Conservation (phyloP, 2,797 vertebrate species). For the Orientallactaga sibirica region DNA sequence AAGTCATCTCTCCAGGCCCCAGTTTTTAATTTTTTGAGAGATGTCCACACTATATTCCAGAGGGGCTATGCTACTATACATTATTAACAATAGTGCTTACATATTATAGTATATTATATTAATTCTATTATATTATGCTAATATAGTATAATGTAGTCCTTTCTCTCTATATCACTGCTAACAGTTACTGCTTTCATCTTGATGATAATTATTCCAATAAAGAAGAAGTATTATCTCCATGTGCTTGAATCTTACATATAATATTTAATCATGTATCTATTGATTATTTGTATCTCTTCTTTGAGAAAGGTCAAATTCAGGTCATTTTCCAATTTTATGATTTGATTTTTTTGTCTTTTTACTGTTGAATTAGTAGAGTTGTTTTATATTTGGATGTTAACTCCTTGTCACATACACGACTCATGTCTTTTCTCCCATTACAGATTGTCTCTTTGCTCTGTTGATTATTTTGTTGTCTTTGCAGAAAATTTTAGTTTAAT, state of each 20-base stretch:
- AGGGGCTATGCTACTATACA: not conserved
- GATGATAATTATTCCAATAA: not conserved
- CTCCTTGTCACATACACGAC: not conserved
- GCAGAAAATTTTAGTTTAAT: not conserved
- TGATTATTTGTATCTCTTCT: not conserved
- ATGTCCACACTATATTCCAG: not conserved
- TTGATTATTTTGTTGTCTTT: not conserved
- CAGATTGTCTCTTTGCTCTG: not conserved
- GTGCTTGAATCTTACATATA: not conserved
- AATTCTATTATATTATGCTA: no score
- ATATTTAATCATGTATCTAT: not conserved
- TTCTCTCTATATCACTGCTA: not conserved
- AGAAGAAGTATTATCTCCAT: not conserved
- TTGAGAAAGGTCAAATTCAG: not conserved
- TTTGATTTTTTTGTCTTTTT: not conserved
- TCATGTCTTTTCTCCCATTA: not conserved
- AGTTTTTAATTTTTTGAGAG: not conserved
- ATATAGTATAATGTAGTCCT: no score
- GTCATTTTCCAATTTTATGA: not conserved
- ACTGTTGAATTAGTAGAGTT: not conserved
- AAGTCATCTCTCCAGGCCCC: no score
- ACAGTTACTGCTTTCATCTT: not conserved
- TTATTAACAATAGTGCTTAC: not conserved
- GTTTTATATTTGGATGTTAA: not conserved
- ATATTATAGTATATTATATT: no score